Conservation (phyloP, 2,113 vertebrate species). For the Ptyas mucosa region DNA sequence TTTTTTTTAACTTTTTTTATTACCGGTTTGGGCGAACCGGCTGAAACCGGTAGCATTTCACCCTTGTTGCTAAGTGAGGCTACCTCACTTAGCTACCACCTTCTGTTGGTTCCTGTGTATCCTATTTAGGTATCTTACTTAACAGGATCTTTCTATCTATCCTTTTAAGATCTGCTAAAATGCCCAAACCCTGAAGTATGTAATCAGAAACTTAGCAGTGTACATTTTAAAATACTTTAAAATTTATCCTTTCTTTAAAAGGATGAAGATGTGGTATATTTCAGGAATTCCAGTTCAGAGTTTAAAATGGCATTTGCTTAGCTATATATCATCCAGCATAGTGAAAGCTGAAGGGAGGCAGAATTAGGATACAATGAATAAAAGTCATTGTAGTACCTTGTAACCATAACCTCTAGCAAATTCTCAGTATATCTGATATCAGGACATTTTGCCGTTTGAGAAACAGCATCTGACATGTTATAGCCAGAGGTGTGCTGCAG, state of each 20-base stretch:
- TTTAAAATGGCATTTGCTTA: neutral
- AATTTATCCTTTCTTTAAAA: neutral
- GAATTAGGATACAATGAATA: neutral
- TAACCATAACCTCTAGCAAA: neutral
- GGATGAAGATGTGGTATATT: neutral
- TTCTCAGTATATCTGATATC: neutral
- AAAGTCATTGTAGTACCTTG: neutral
- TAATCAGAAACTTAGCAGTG: neutral
- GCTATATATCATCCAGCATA: neutral
- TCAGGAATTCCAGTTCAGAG: constrained; percentile 6
- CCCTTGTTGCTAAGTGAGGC: neutral
- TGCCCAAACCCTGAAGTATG: neutral
- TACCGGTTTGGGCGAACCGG: too few relatives aligned
- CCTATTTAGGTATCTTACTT: neutral
- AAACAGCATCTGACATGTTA: neutral
- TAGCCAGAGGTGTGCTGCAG: neutral
- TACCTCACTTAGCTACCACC: neutral
- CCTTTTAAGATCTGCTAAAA: neutral
- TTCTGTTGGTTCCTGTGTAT: neutral
- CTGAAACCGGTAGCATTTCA: too few relatives aligned
- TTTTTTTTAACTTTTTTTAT: too few relatives aligned
- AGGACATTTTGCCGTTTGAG: neutral
- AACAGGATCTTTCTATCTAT: neutral
- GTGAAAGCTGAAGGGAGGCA: neutral
- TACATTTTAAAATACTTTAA: neutral